A percentile compares a stretch with the other conserved stretches of the same genome.
Evolutionary conservation across 1,140 invertebrate species (phyloP).

Genomic region (Conus betulinus): DNA sequence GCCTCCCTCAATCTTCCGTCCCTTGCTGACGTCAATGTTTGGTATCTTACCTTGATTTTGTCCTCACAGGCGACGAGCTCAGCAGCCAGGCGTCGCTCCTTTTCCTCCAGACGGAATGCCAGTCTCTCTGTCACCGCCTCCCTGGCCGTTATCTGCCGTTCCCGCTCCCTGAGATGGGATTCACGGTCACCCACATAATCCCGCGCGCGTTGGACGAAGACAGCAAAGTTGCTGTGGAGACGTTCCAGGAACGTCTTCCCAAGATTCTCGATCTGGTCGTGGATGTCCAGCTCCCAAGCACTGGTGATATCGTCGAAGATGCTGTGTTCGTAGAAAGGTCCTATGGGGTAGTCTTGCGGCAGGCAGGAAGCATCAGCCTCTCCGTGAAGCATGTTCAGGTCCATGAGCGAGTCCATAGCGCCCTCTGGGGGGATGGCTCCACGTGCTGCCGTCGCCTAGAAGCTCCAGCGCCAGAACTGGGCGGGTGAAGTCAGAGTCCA

Average conservation of each 20-base stretch:
- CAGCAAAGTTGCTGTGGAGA: conserved; percentile 67
- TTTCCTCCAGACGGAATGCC: conserved; percentile 55
- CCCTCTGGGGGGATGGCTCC: conserved; percentile 59
- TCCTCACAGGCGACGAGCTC: conserved; percentile 58
- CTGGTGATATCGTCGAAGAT: conserved; percentile 71
- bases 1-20: not conserved
- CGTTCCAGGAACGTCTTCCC: conserved; percentile 67
- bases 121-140: conserved; percentile 48
- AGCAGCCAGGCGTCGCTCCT: conserved; percentile 56
- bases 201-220: conserved; percentile 67
- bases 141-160: conserved; percentile 52
- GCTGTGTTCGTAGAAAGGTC: conserved; percentile 64
- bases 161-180: conserved; percentile 61
- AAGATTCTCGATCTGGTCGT: conserved; percentile 72
- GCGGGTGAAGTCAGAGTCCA: conserved; percentile 70
- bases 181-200: conserved; percentile 68
- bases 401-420: conserved; percentile 24
- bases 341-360: conserved; percentile 43
- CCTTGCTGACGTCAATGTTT: too few relatives aligned
- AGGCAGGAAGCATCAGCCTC: conserved; percentile 35
- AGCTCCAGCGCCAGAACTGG: conserved; percentile 66
- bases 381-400: not conserved
- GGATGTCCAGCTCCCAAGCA: conserved; percentile 70
- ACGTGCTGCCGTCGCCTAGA: conserved; percentile 52
- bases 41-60: conserved; percentile 41